These are phyloP conservation scores for Sesia apiformis DNA, from an alignment of 2,888 invertebrate genomes.

Conservation along the genomic window DNA sequence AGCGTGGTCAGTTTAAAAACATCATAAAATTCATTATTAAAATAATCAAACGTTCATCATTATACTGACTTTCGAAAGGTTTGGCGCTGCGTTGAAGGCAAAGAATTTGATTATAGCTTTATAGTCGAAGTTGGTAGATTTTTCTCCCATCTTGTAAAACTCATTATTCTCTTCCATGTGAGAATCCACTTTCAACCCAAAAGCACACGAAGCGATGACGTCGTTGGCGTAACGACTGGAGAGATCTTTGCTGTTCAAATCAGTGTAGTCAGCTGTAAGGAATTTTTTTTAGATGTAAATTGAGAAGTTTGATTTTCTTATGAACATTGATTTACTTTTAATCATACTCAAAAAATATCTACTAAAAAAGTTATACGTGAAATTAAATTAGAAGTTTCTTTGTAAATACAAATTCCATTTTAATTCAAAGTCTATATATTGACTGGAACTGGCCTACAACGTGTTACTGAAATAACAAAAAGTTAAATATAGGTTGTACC, in stretches of 20 bases:
- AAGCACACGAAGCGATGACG: conserved; percentile 67
- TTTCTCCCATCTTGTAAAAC: conserved; percentile 66
- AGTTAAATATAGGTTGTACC: too few species aligned
- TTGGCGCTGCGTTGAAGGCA: conserved; percentile 16
- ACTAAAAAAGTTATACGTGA: too few species aligned
- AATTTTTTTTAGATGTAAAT: too few species aligned
- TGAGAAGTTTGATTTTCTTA: too few species aligned
- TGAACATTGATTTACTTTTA: too few species aligned
- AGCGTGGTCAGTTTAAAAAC: neutral
- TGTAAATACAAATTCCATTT: too few species aligned
- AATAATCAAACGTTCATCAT: neutral
- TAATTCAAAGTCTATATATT: too few species aligned
- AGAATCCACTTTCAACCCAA: conserved; percentile 70
- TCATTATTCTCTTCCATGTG: conserved; percentile 61
- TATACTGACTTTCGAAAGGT: conserved; percentile 18
- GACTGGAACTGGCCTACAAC: too few species aligned
- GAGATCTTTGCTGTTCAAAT: conserved; percentile 36
- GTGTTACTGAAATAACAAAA: too few species aligned
- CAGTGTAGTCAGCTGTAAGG: neutral
- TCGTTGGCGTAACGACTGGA: conserved; percentile 63
- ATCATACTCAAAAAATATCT: too few species aligned
- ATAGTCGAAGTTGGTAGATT: conserved; percentile 41
- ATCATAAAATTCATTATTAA: neutral
- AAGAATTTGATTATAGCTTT: conserved; percentile 19
- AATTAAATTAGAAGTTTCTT: too few species aligned